Percentiles rank a stretch among this genome's conserved stretches.
Evolutionary conservation across 2,888 invertebrate genomes (phyloP).

Genomic region (Zhuqinia jingwanae): DNA sequence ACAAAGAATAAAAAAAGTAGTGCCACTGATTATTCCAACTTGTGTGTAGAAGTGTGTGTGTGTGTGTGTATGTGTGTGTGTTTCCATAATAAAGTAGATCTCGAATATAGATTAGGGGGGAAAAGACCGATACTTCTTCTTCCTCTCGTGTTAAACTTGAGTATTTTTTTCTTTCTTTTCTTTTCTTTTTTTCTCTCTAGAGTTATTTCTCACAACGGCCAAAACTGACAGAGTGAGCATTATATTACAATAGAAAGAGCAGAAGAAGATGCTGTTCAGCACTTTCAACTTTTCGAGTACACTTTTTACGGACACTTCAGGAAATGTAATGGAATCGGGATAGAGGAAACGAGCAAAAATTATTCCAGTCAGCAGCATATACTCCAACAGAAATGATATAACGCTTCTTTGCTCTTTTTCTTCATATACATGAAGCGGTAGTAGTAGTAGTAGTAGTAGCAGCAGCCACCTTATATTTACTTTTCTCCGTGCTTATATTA

Average conservation of each 20-base stretch:
- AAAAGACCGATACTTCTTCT: constrained; percentile 37
- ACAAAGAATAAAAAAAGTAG: background rate
- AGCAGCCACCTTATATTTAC: background rate
- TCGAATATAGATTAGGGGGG: constrained; percentile 48
- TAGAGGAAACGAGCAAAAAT: constrained; percentile 56
- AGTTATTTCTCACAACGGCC: constrained; percentile 46
- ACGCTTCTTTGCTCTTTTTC: background rate
- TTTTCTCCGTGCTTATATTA: background rate
- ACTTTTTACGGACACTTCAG: constrained; percentile 59
- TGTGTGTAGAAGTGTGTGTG: background rate
- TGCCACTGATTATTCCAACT: constrained; percentile 63
- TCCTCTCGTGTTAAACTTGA: background rate
- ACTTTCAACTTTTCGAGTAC: constrained; percentile 62
- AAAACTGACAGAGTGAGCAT: constrained; percentile 51
- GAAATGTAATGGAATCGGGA: constrained; percentile 61
- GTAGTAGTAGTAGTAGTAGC: background rate
- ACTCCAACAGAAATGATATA: constrained; percentile 18
- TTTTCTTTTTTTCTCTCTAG: constrained; percentile 1
- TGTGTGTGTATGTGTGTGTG: background rate
- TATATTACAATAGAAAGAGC: constrained; percentile 43
- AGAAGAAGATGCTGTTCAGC: constrained; percentile 60
- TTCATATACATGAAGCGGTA: background rate
- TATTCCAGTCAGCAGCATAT: constrained; percentile 58
- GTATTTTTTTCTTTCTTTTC: constrained; percentile 12
- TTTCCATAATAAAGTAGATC: constrained; percentile 62